Percentiles rank a stretch among this genome's conserved stretches.
Evolutionary conservation across 1,140 invertebrate genomes (phyloP).

Genomic region (Drosophila murphyi): DNA sequence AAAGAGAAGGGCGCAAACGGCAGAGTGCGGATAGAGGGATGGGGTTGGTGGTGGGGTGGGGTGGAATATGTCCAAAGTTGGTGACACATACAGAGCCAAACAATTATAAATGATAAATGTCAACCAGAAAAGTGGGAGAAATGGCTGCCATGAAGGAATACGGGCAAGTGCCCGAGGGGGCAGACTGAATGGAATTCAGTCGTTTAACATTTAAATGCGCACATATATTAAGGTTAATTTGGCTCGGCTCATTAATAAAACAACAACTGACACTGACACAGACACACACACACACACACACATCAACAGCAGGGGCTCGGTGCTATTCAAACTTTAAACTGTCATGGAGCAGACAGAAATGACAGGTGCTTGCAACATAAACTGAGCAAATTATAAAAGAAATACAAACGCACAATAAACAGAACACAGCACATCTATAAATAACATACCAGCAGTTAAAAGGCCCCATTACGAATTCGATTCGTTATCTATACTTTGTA

Average conservation of each 20-base stretch:
- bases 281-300: slow-evolving; percentile 5
- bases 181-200: slow-evolving; percentile 1
- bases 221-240: slow-evolving; percentile 81
- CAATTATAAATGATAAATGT: slow-evolving; percentile 82
- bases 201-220: slow-evolving; percentile 47
- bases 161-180: not conserved
- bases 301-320: slow-evolving; percentile 21
- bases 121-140: slow-evolving; percentile 7
- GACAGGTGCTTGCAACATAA: slow-evolving; percentile 68
- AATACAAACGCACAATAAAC: slow-evolving; percentile 59
- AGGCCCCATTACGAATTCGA: not conserved
- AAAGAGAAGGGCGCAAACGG: slow-evolving; percentile 45
- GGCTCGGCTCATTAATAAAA: slow-evolving; percentile 79
- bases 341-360: slow-evolving; percentile 31
- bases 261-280: slow-evolving; percentile 23
- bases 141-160: slow-evolving; percentile 14
- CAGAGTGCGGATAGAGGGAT: not conserved
- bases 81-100: slow-evolving; percentile 59
- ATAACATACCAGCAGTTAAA: slow-evolving; percentile 39
- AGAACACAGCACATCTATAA: slow-evolving; percentile 67
- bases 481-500: no score
- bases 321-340: slow-evolving; percentile 65
- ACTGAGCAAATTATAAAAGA: slow-evolving; percentile 74
- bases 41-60: not conserved
- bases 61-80: slow-evolving; percentile 29